Evolutionary conservation across 2,888 invertebrate genomes (phyloP).

Genomic region (Teleogryllus oceanicus): DNA sequence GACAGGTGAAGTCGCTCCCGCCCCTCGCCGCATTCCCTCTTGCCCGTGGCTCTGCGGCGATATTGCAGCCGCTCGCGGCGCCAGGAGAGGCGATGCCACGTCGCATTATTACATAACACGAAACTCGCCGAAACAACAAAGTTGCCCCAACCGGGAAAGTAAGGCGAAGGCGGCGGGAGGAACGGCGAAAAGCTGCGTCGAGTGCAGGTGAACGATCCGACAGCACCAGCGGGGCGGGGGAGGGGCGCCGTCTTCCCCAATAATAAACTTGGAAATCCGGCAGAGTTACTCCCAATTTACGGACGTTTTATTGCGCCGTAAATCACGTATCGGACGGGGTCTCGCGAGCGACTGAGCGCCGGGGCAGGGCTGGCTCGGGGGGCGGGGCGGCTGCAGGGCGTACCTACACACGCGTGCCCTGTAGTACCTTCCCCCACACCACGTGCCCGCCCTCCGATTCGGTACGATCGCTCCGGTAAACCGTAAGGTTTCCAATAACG

Average conservation of each 20-base stretch:
- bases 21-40: too few relatives aligned
- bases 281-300: slow-evolving; percentile 10
- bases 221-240: neutral
- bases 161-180: neutral
- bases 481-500: slow-evolving; percentile 10
- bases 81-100: neutral
- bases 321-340: slow-evolving; percentile 1
- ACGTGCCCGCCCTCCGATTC: neutral
- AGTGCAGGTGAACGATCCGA: neutral
- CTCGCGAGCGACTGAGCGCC: too few relatives aligned
- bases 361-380: too few relatives aligned
- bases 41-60: neutral
- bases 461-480: neutral
- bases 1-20: too few relatives aligned
- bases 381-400: neutral
- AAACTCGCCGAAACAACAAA: slow-evolving; percentile 6
- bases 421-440: neutral
- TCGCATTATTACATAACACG: slow-evolving; percentile 18
- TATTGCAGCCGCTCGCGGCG: neutral
- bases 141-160: neutral
- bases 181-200: neutral
- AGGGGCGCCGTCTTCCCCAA: neutral
- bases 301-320: slow-evolving; percentile 2
- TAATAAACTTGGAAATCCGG: slow-evolving; percentile 18
- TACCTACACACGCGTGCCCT: neutral